These are phyloP conservation scores for Crenichthys baileyi DNA, from an alignment of 2,797 vertebrate genomes.

Conservation along the genomic window DNA sequence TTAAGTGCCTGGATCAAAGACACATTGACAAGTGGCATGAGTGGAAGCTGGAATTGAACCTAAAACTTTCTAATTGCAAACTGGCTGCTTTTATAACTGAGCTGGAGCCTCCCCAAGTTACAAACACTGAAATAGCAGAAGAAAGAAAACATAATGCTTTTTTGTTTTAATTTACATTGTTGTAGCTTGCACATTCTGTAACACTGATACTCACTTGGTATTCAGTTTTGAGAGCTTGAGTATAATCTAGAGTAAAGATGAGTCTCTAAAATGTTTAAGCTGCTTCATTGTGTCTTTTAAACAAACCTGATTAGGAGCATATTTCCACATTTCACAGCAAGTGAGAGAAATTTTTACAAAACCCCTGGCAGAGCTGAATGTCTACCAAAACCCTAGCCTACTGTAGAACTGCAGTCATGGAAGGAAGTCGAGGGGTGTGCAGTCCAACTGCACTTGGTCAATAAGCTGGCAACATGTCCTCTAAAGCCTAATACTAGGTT, in stretches of 20 bases:
- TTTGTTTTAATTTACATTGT: not conserved
- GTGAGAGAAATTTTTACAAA: not conserved
- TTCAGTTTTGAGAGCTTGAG: slow-evolving; percentile 1
- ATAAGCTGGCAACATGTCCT: not conserved
- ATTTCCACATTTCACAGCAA: not conserved
- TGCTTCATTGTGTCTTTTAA: not conserved
- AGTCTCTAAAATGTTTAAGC: slow-evolving; percentile 1
- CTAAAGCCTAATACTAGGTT: slow-evolving; percentile 27
- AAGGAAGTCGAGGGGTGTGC: slow-evolving; percentile 13
- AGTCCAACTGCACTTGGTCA: not conserved
- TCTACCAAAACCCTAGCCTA: not conserved
- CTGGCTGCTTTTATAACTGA: not conserved
- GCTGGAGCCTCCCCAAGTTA: not conserved
- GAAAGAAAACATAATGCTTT: not conserved
- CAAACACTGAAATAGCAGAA: not conserved
- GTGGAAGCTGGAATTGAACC: not conserved
- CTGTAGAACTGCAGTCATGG: slow-evolving; percentile 25
- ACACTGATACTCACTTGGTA: not conserved
- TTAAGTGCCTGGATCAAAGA: not conserved
- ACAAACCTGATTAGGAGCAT: slow-evolving; percentile 8
- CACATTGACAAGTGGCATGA: not conserved
- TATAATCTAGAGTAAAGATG: slow-evolving; percentile 14
- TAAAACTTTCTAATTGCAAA: not conserved
- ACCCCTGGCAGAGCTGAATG: not conserved
- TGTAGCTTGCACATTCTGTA: not conserved